Conservation (phyloP, 53 echinoderm and acorn worm genomes). For the Paracentrotus lividus region DNA sequence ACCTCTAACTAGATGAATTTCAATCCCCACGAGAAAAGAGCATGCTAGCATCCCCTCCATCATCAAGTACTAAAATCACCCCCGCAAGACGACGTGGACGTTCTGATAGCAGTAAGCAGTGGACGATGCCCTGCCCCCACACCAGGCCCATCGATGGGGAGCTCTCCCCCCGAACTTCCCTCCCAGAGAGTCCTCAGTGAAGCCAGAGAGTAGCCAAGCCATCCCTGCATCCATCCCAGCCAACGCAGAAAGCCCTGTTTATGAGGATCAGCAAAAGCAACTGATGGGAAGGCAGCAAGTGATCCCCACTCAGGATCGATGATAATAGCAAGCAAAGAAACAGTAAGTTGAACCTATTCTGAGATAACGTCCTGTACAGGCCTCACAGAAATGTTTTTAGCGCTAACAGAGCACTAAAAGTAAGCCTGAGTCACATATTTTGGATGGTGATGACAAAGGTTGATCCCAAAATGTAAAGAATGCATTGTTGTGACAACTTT, state of each 20-base stretch:
- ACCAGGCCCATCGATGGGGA: background rate
- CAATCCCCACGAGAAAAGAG: conserved; percentile 9
- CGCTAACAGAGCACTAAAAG: too few relatives aligned
- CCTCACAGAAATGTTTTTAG: too few relatives aligned
- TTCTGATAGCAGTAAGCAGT: background rate
- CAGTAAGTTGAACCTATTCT: background rate
- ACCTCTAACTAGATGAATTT: background rate
- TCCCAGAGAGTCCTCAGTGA: background rate
- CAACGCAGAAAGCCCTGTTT: conserved; percentile 92
- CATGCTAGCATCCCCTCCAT: conserved; percentile 20
- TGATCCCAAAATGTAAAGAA: too few relatives aligned
- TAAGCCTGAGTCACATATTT: too few relatives aligned
- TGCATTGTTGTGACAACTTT: too few relatives aligned
- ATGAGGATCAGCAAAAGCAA: conserved; percentile 99
- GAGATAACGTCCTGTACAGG: too few relatives aligned
- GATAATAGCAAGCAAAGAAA: conserved; percentile 19
- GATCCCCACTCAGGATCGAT: conserved; percentile 67
- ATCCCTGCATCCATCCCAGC: conserved; percentile 79
- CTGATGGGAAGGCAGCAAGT: conserved; percentile 62
- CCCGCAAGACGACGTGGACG: background rate
- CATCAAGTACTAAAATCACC: conserved; percentile 58
- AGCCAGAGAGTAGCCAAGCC: conserved; percentile 34
- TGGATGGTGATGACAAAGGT: too few relatives aligned
- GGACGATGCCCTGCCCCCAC: background rate
- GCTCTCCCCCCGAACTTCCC: conserved; percentile 1